Percentiles rank a stretch among this genome's conserved stretches.
These are phyloP conservation scores for Macropodus opercularis DNA, from an alignment of 2,797 vertebrate species.

Conservation along the genomic window DNA sequence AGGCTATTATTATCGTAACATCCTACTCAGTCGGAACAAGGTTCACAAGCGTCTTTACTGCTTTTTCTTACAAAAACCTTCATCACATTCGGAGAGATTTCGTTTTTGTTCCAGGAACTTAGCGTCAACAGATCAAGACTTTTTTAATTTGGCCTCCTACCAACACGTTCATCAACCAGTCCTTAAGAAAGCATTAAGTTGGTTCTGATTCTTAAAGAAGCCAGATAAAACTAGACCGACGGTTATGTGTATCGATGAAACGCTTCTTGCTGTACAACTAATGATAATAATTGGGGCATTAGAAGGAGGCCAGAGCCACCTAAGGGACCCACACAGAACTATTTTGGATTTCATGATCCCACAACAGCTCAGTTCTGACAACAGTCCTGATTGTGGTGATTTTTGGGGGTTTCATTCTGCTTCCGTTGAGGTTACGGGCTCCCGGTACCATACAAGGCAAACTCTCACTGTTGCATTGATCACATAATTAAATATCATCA, in stretches of 20 bases:
- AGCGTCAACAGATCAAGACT: not conserved
- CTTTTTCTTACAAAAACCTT: not conserved
- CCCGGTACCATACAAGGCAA: not conserved
- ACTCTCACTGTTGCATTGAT: not conserved
- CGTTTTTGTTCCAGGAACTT: not conserved
- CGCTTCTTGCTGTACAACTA: constrained; percentile 26
- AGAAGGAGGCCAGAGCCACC: constrained; percentile 53
- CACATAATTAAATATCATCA: no score
- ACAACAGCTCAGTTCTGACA: not conserved
- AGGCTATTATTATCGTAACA: constrained; percentile 20
- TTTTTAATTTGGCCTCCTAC: no score
- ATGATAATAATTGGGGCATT: constrained; percentile 55
- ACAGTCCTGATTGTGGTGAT: no score
- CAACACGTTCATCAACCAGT: not conserved
- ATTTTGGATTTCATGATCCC: constrained; percentile 25
- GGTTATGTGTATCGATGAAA: constrained; percentile 24
- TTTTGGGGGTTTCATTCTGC: not conserved
- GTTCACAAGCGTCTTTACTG: not conserved
- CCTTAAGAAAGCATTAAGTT: no score
- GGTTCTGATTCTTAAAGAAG: not conserved
- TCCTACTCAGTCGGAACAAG: constrained; percentile 1
- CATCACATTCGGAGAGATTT: not conserved
- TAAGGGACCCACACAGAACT: constrained; percentile 36
- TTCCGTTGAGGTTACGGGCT: not conserved
- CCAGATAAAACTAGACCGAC: no score